Base-by-base conservation (phyloP, 2,888 invertebrate genomes). In the Agrochola macilenta region DNA sequence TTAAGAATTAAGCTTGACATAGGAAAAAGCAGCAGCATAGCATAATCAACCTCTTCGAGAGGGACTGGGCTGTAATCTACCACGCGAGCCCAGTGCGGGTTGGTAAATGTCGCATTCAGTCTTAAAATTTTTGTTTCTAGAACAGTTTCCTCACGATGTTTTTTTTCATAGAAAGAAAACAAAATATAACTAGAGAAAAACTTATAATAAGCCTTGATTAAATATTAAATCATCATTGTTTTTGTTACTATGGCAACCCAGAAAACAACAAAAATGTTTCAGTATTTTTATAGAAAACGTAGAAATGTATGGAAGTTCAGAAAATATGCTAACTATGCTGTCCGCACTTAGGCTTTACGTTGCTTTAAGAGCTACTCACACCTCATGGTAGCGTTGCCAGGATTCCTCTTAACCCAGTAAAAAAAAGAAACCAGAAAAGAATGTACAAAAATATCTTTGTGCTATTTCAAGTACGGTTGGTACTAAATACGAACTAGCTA, bases 311-410 rank as follows among this genome's bases (percentile, higher is more conserved):
- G 30, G 23, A n/a, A 60, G 57, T 61, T 69, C 60, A 60, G 60
- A 57, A 80, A 81, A 65, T 71, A 84, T 72, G 69, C 81, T 69
- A 72, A 71, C 71, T 74, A 84, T 69, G 69, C 64, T 58, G 52
- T 69, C 64, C 17, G 57, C 71, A 83, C 84, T 76, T 52, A 63
- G 64, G 72, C 65, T 83, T 83, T 78, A 78, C 74, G 69, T 81
- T 26, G 58, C 65, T 72, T n/a, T 71, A 69, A 84, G 81, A 74
- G 81, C 58, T 84, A 35, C 81, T 84, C 71, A 65, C 84, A 81
- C 83, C 64, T 66, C 78, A 14, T 65, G 52, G 61, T 12, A 58
- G 57, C 49, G 68, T 61, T 65, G 69, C 69, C 78, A 78, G 79
- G 81, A 78, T 72, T 72, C 71, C 81, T 72, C 74, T 81, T 74